phyloP scores from a whole-genome alignment of 1,140 invertebrate genomes.

The Drosophila tsacasi region DNA sequence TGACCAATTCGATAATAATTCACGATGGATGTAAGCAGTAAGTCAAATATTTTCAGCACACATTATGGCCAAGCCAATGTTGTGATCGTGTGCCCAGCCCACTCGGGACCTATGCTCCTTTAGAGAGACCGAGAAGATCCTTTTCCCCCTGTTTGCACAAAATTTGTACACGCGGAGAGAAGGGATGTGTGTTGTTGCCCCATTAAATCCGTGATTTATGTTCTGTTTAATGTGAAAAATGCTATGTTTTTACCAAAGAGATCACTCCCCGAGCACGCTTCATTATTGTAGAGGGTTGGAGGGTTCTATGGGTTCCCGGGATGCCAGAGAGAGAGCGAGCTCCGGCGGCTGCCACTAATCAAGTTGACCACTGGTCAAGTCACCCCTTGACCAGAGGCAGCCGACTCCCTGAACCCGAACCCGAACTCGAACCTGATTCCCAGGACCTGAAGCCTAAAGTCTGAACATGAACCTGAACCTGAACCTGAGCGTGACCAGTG shows the following conservation, averaged over 20 bases:
- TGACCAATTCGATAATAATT: conserved; percentile 72
- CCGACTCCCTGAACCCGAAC: conserved; percentile 21
- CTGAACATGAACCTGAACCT: conserved; percentile 9
- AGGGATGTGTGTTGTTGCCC: conserved; percentile 28
- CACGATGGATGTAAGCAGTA: conserved; percentile 71
- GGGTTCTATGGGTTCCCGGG: not conserved
- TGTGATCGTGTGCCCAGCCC: conserved; percentile 81
- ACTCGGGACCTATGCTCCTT: conserved; percentile 41
- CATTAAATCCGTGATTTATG: conserved; percentile 84
- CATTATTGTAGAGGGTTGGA: conserved; percentile 34
- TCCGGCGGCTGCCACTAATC: conserved; percentile 65
- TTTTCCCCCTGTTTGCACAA: conserved; percentile 7
- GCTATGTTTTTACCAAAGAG: conserved; percentile 83
- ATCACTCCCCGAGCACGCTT: conserved; percentile 80
- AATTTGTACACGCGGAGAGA: conserved; percentile 57
- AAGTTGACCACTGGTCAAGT: conserved; percentile 79
- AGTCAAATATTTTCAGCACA: conserved; percentile 77
- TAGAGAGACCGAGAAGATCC: not conserved
- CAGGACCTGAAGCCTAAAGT: not conserved
- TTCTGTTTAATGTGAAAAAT: conserved; percentile 85
- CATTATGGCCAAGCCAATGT: conserved; percentile 52
- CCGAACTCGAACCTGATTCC: conserved; percentile 9
- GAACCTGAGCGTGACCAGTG: conserved; percentile 11
- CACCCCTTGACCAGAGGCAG: conserved; percentile 29
- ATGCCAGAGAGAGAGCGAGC: not conserved